phyloP scores from a whole-genome alignment of 2,888 invertebrate species.

The Liodrosophila aerea region DNA sequence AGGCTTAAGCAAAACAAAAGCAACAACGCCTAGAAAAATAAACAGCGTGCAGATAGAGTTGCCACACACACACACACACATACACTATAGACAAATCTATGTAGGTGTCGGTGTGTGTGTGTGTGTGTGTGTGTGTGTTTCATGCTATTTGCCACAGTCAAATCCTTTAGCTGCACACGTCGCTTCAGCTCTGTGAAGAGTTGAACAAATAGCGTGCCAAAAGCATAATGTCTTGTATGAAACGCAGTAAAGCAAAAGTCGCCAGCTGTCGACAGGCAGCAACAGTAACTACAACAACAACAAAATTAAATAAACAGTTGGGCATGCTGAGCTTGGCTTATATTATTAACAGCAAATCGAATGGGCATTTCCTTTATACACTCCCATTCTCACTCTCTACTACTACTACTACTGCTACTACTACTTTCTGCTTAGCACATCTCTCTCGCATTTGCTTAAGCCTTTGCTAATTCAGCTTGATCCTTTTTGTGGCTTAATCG shows the following conservation, averaged over 20 bases:
- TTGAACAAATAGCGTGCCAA: constrained; percentile 66
- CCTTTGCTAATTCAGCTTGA: constrained; percentile 77
- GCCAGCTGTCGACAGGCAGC: constrained; percentile 43
- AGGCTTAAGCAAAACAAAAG: constrained; percentile 66
- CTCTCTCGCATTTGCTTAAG: constrained; percentile 53
- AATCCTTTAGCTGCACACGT: constrained; percentile 77
- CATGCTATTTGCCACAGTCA: constrained; percentile 64
- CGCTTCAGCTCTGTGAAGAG: constrained; percentile 58
- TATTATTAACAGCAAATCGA: constrained; percentile 71
- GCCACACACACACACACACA: constrained; percentile 17
- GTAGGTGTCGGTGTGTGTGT: too few species aligned
- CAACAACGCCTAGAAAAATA: constrained; percentile 69
- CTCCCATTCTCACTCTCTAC: not conserved
- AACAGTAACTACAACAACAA: constrained; percentile 36
- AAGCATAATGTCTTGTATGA: constrained; percentile 44
- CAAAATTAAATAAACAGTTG: constrained; percentile 68
- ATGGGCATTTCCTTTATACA: constrained; percentile 13
- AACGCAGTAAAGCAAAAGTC: constrained; percentile 29
- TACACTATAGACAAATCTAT: not conserved
- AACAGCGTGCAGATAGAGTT: constrained; percentile 55
- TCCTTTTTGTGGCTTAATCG: constrained; percentile 78
- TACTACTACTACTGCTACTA: too few species aligned
- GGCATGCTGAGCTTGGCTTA: constrained; percentile 52
- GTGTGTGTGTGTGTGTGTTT: constrained; percentile 27
- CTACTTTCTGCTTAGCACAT: constrained; percentile 1